Percentiles rank a stretch among this genome's conserved stretches.
Evolutionary conservation across 2,113 vertebrate species (phyloP).

Genomic region (Collichthys lucidus): DNA sequence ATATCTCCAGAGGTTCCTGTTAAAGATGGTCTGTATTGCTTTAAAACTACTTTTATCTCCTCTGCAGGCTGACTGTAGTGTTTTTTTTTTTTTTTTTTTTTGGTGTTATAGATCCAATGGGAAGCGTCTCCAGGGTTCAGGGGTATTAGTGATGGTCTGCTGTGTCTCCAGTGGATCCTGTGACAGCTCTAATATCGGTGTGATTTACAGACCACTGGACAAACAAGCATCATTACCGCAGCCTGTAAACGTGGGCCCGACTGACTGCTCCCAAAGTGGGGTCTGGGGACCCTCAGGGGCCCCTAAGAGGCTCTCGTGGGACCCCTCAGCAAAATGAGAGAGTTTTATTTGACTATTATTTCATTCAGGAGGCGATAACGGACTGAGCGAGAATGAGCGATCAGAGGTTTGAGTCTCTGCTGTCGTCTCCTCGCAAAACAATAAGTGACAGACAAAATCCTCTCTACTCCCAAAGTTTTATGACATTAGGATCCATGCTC

Average conservation of each 20-base stretch:
- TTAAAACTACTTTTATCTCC: conserved; percentile 60
- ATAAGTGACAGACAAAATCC: not conserved
- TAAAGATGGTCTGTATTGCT: conserved; percentile 45
- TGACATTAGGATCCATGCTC: not conserved
- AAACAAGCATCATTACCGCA: conserved; percentile 74
- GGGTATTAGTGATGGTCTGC: conserved; percentile 61
- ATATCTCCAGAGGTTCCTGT: conserved; percentile 3
- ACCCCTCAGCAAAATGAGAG: conserved; percentile 40
- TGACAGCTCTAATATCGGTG: conserved; percentile 68
- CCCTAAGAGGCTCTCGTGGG: conserved; percentile 27
- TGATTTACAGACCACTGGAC: conserved; percentile 74
- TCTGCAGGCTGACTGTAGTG: not conserved
- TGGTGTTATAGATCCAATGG: conserved; percentile 8
- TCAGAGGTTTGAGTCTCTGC: conserved; percentile 32
- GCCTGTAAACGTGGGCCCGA: conserved; percentile 44
- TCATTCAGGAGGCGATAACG: conserved; percentile 28
- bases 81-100: not conserved
- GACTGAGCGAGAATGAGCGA: conserved; percentile 34
- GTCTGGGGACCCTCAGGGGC: conserved; percentile 56
- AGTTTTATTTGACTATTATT: conserved; percentile 67
- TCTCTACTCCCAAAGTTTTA: not conserved
- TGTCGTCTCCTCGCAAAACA: not conserved
- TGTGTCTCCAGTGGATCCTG: conserved; percentile 56
- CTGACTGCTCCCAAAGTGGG: conserved; percentile 47
- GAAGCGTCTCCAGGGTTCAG: conserved; percentile 15